phyloP scores from a whole-genome alignment of 2,888 invertebrate genomes.

The Eurytoma adleriae region DNA sequence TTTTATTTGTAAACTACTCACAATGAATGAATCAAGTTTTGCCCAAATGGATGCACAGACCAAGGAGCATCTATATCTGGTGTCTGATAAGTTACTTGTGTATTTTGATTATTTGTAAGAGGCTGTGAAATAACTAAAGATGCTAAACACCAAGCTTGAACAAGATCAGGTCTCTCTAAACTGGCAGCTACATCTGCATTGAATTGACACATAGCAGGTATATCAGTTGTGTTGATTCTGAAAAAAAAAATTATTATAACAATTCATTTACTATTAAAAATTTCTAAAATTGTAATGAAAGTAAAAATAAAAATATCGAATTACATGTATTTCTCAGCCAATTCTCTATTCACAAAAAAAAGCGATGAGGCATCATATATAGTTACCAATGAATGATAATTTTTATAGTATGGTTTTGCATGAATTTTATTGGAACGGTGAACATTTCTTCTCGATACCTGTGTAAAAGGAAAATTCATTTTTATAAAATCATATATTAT shows the following conservation, averaged over 20 bases:
- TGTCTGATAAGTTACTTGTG: conserved; percentile 63
- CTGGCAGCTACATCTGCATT: conserved; percentile 88
- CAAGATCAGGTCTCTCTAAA: conserved; percentile 86
- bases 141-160: conserved; percentile 92
- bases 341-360: conserved; percentile 86
- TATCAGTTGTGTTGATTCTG: conserved; percentile 71
- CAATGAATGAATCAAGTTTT: conserved; percentile 90
- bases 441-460: conserved; percentile 67
- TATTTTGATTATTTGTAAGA: conserved; percentile 65
- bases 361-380: conserved; percentile 86
- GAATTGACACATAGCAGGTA: conserved; percentile 84
- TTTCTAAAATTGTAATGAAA: no score
- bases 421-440: conserved; percentile 66
- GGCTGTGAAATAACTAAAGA: conserved; percentile 80
- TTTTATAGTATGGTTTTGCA: conserved; percentile 68
- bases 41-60: conserved; percentile 91
- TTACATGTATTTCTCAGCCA: conserved; percentile 90
- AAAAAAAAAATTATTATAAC: conserved; percentile 29
- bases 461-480: conserved; percentile 32
- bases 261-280: neutral
- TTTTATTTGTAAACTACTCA: conserved; percentile 76
- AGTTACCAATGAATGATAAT: conserved; percentile 80
- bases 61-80: conserved; percentile 82
- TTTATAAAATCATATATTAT: conserved; percentile 6
- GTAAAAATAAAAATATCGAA: conserved; percentile 6